phyloP scores from a whole-genome alignment of 2,113 vertebrate species.

The Clarias magur region DNA sequence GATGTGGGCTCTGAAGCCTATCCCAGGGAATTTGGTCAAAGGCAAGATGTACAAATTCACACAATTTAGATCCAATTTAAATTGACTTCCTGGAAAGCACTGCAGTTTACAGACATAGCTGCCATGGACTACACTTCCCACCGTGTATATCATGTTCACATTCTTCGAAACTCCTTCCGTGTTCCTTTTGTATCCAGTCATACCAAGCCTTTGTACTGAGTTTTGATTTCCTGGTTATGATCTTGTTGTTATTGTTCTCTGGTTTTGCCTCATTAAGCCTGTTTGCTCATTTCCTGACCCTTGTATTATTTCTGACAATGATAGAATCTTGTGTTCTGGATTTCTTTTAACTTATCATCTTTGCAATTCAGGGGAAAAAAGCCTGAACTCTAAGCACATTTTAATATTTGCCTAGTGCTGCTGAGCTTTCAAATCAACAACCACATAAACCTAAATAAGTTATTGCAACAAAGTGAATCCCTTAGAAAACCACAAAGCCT shows the following conservation, averaged over 20 bases:
- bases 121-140: neutral
- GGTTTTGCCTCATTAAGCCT: neutral
- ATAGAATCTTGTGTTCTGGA: neutral
- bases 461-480: slow-evolving; percentile 5
- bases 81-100: neutral
- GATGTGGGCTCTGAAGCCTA: neutral
- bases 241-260: neutral
- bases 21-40: neutral
- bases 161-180: neutral
- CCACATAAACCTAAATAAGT: neutral
- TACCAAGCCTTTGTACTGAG: neutral
- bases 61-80: too few relatives aligned
- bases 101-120: neutral
- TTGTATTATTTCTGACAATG: neutral
- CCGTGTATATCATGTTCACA: neutral
- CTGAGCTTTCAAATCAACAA: slow-evolving; percentile 23
- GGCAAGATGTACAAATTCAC: neutral
- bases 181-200: neutral
- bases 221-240: neutral
- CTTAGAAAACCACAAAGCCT: neutral
- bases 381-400: neutral
- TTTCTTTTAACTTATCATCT: neutral
- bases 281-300: neutral
- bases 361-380: neutral
- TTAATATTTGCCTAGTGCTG: neutral